Percentiles rank a stretch among this genome's conserved stretches.
Conservation (phyloP, 2,888 invertebrate genomes). For the Ypsolopha scabrella region DNA sequence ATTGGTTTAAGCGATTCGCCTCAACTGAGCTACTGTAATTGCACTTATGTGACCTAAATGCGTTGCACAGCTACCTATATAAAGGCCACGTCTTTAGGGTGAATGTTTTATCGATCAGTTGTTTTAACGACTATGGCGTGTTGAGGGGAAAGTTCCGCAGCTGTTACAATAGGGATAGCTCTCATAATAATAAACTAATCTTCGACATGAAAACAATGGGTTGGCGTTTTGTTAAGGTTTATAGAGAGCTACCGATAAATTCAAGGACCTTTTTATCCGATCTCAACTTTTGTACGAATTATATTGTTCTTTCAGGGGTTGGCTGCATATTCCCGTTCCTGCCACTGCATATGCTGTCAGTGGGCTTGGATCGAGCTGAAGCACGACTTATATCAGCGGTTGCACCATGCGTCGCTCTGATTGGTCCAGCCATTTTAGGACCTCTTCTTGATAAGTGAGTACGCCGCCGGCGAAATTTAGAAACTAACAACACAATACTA, state of each 20-base stretch:
- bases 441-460: constrained; percentile 82
- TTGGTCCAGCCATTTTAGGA: constrained; percentile 83
- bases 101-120: not conserved
- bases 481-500: no score
- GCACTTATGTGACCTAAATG: constrained; percentile 3
- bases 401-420: constrained; percentile 81
- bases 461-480: not conserved
- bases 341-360: constrained; percentile 79
- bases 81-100: not conserved
- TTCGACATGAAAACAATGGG: no score
- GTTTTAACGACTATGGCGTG: no score
- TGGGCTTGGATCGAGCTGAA: constrained; percentile 81
- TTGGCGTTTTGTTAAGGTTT: no score
- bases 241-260: no score
- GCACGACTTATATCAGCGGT: constrained; percentile 82
- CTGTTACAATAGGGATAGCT: not conserved
- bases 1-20: constrained; percentile 32
- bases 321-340: constrained; percentile 87
- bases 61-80: not conserved
- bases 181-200: not conserved
- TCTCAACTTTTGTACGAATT: no score
- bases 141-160: no score
- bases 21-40: constrained; percentile 14
- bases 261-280: no score
- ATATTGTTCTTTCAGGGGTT: constrained; percentile 68